Conservation (phyloP, 2,113 vertebrate species). For the Meriones unguiculatus region DNA sequence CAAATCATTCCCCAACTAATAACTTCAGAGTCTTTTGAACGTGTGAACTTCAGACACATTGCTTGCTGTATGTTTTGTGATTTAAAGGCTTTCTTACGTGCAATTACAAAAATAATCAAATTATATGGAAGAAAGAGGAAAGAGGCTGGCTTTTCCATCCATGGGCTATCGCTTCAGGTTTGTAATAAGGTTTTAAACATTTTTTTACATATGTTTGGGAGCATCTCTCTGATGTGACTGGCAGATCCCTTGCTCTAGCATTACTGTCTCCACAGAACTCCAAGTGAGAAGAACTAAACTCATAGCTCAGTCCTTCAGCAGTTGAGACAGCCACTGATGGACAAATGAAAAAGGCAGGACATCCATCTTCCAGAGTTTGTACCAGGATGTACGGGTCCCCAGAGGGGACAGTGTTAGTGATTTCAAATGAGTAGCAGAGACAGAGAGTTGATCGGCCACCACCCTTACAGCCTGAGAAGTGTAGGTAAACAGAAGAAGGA, state of each 20-base stretch:
- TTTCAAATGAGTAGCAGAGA: conserved; percentile 70
- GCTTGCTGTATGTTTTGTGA: not conserved
- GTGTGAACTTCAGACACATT: not conserved
- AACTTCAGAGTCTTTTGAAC: not conserved
- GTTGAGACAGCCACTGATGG: conserved; percentile 27
- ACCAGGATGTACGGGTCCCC: conserved; percentile 65
- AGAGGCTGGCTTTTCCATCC: not conserved
- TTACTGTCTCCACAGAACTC: conserved; percentile 14
- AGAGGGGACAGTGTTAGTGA: conserved; percentile 75
- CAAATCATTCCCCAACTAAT: not conserved
- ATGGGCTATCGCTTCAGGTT: not conserved
- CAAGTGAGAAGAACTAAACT: conserved; percentile 67
- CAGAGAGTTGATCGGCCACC: conserved; percentile 64
- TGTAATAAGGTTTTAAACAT: conserved; percentile 8
- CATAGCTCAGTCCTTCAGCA: not conserved
- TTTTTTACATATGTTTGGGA: not conserved
- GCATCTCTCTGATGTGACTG: not conserved
- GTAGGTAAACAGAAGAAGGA: conserved; percentile 49
- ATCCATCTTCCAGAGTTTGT: conserved; percentile 61
- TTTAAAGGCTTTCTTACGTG: not conserved
- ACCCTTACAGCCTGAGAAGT: not conserved
- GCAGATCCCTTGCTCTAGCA: not conserved
- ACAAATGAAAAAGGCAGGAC: not conserved
- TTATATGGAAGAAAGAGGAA: not conserved
- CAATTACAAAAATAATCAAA: not conserved